Base-by-base conservation (phyloP, 2,797 vertebrate genomes). In the Ceryle rudis region DNA sequence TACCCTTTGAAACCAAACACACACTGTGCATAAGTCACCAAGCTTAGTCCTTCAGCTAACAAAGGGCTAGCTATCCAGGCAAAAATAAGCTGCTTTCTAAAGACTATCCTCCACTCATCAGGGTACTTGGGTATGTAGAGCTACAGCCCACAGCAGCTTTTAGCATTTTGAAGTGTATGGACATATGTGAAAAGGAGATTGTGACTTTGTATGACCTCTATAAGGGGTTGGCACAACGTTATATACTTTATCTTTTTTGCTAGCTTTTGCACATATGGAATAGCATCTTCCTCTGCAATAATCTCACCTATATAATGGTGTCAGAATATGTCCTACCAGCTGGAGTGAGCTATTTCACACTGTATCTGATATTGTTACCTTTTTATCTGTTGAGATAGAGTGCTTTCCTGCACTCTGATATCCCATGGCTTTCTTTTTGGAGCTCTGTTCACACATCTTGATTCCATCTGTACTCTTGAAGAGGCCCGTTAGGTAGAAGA, bases 381-480 rank as follows among this genome's bases (percentile, higher is more conserved):
- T 95, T 96, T 85, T 67, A 70, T 94, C 88, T 88, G 49, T 65
- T 89, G 79, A 91, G 78, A 67, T 26, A 75, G 46, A 94, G 49
- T 33, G 9, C 52, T 91, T 93, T 95, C 77, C 84, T 85, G 10
- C 92, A 81, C 69, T 46, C 82, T 81, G 71, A 77, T 93, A 89
- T 86, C 90, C 87, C 70, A 77, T 86, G 94, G 60, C 90, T 95
- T 54, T 72, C 66, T 82, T 90, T 93, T 95, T 65, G 79, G 92
- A 91, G 58, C 46, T 91, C 77, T 86, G 93, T 91, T 94, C 96
- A 55, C 93, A 97, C 96, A 97, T 97, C 96, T 97, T 97, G 97
- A 94, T 94, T 90, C 96, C 96, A 97, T 96, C 93, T 97, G 96
- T 78, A 89, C 31, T 66, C 91, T 79, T 66, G 88, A 94, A 91